Evolutionary conservation across 2,888 invertebrate genomes (phyloP).

Genomic region (Omphaloscelis lunosa): DNA sequence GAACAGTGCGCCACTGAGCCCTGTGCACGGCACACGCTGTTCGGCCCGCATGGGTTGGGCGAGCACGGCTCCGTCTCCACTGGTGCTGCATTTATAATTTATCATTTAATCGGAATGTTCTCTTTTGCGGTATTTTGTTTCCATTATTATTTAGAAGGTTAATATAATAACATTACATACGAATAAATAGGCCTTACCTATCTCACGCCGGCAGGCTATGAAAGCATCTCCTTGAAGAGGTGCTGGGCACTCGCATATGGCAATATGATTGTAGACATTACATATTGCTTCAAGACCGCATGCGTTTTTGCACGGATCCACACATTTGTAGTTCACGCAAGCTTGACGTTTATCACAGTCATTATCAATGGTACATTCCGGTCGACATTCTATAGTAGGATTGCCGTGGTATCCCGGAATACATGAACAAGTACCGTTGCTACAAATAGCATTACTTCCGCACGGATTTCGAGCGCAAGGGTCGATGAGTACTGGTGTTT

Average conservation of each 20-base stretch:
- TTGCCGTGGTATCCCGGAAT: constrained; percentile 92
- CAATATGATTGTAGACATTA: constrained; percentile 94
- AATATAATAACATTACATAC: background rate
- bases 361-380: constrained; percentile 94
- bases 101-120: constrained; percentile 30
- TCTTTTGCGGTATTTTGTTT: background rate
- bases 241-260: constrained; percentile 93
- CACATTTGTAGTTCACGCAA: constrained; percentile 94
- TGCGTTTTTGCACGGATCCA: constrained; percentile 93
- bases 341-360: constrained; percentile 93
- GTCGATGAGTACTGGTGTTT: constrained; percentile 81
- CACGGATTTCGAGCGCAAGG: constrained; percentile 92
- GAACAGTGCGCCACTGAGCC: constrained; percentile 93
- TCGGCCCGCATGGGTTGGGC: constrained; percentile 93
- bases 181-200: constrained; percentile 76
- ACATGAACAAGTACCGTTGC: constrained; percentile 92
- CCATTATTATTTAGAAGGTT: background rate
- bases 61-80: constrained; percentile 90
- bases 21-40: constrained; percentile 93
- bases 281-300: constrained; percentile 94
- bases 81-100: constrained; percentile 70
- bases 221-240: constrained; percentile 95
- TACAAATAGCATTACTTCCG: constrained; percentile 92
- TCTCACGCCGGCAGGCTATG: constrained; percentile 91
- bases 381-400: constrained; percentile 93